Conservation (phyloP, 2,797 vertebrate species). For the Todus mexicanus region DNA sequence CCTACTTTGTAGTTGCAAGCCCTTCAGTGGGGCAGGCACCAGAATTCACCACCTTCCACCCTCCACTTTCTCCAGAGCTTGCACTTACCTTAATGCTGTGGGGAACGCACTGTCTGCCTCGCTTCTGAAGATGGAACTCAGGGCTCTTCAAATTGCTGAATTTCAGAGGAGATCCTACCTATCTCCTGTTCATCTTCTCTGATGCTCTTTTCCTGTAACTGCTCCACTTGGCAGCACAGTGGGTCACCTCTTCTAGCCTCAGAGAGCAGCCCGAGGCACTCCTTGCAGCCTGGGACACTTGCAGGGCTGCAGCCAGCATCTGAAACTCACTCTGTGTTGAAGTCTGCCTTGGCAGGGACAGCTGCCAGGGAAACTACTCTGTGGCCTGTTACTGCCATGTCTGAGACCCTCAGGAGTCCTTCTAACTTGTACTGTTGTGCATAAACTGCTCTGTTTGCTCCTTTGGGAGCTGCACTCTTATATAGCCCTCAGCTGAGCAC, state of each 20-base stretch:
- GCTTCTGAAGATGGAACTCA: no score
- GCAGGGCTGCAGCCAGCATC: neutral
- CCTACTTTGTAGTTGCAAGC: neutral
- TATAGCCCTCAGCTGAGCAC: neutral
- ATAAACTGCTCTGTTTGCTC: neutral
- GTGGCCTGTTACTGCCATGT: accelerated
- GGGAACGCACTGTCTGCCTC: accelerated
- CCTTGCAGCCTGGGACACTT: neutral
- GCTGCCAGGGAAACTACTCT: neutral
- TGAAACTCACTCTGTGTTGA: neutral
- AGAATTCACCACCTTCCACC: neutral
- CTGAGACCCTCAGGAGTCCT: neutral
- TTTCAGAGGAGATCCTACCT: neutral
- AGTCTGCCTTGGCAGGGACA: accelerated
- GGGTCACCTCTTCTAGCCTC: no score
- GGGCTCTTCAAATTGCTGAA: neutral
- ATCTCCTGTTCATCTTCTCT: neutral
- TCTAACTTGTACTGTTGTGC: accelerated
- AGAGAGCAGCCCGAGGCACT: neutral
- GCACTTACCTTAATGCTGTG: neutral
- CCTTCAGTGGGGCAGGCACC: neutral
- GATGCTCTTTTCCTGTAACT: neutral
- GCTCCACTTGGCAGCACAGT: neutral
- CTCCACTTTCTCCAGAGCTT: neutral
- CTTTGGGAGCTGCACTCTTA: neutral